Conservation (phyloP, 2,797 vertebrate genomes). For the Acanthis flammea region DNA sequence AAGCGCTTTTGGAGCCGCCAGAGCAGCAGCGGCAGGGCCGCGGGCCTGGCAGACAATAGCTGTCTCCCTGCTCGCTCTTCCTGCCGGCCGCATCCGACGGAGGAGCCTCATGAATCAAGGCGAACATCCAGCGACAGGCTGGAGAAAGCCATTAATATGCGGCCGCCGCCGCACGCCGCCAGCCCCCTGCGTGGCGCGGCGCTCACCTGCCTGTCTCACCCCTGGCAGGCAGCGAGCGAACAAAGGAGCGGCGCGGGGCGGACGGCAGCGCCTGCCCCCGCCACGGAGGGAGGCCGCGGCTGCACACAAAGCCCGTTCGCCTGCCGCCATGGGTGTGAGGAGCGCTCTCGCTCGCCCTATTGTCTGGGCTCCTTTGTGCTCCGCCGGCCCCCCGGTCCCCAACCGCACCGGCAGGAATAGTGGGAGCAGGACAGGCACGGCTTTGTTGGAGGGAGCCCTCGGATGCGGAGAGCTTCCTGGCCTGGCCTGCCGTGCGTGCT, state of each 20-base stretch:
- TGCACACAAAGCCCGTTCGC: conserved; percentile 1
- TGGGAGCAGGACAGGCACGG: background rate
- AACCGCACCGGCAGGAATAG: background rate
- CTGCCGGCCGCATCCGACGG: background rate
- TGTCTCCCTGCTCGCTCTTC: background rate
- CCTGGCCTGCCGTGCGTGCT: background rate
- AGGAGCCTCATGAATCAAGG: conserved; percentile 36
- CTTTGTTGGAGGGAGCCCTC: conserved; percentile 22
- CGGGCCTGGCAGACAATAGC: conserved; percentile 18
- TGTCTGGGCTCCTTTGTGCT: conserved; percentile 58
- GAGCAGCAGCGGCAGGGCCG: background rate
- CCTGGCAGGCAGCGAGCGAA: conserved; percentile 16
- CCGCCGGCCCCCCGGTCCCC: background rate
- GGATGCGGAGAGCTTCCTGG: background rate
- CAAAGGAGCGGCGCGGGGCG: conserved; percentile 40
- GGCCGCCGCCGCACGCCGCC: background rate
- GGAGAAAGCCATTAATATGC: conserved; percentile 35
- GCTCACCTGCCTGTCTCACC: conserved; percentile 56
- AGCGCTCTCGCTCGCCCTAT: conserved; percentile 25
- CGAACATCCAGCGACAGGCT: conserved; percentile 23
- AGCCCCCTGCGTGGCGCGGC: background rate
- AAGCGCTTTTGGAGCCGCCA: background rate
- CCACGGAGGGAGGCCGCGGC: background rate
- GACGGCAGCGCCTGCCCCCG: conserved; percentile 9
- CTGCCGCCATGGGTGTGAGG: background rate